Percentiles rank a stretch among this genome's conserved stretches.
These are phyloP conservation scores for Coregonus ussuriensis DNA, from an alignment of 2,797 vertebrate genomes.

Conservation along the genomic window DNA sequence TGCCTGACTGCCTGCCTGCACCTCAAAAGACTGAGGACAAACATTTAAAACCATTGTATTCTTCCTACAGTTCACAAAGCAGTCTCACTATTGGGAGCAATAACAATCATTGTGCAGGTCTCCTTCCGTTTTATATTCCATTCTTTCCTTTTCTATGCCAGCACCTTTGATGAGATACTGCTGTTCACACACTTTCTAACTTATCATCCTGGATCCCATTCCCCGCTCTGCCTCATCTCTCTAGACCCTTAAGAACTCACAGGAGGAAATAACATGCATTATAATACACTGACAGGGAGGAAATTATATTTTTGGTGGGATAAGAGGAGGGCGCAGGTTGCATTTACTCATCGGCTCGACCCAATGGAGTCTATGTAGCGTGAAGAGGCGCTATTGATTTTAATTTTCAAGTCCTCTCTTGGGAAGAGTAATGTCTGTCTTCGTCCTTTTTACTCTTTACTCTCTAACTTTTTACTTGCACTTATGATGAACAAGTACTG, in stretches of 20 bases:
- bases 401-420: not conserved
- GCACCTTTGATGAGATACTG: too few relatives aligned
- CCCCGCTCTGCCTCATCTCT: constrained; percentile 1
- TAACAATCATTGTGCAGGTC: not conserved
- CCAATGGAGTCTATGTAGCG: not conserved
- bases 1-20: too few relatives aligned
- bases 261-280: not conserved
- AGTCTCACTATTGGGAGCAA: too few relatives aligned
- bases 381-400: constrained; percentile 10
- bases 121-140: not conserved
- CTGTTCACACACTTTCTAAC: not conserved
- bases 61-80: too few relatives aligned
- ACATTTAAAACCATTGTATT: too few relatives aligned
- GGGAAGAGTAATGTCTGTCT: not conserved
- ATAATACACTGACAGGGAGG: not conserved
- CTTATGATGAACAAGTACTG: not conserved
- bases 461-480: not conserved
- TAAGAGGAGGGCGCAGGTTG: not conserved
- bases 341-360: not conserved
- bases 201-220: constrained; percentile 12
- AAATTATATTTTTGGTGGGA: not conserved
- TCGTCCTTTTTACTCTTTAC: not conserved
- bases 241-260: not conserved
- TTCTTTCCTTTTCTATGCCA: too few relatives aligned
- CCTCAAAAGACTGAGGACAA: too few relatives aligned